Evolutionary conservation across 2,888 invertebrate genomes (phyloP).

Genomic region (Hirtodrosophila duncani): DNA sequence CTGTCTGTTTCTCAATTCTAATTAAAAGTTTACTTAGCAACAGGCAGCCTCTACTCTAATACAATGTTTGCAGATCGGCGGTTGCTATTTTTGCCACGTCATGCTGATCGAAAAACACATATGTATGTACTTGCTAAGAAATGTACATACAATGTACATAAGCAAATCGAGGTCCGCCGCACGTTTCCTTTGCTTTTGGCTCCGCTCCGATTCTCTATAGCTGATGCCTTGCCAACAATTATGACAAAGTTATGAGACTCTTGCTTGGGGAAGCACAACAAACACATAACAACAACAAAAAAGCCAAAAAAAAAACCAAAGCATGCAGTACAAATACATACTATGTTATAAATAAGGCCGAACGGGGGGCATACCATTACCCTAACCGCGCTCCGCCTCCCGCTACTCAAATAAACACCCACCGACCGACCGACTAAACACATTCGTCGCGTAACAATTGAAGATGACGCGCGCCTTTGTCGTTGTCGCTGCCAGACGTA

Average conservation of each 20-base stretch:
- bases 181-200: constrained; percentile 38
- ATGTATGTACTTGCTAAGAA: constrained; percentile 1
- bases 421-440: constrained; percentile 31
- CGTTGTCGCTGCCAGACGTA: constrained; percentile 53
- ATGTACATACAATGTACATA: constrained; percentile 14
- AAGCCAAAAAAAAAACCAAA: constrained; percentile 26
- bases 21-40: constrained; percentile 33
- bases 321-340: constrained; percentile 17
- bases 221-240: constrained; percentile 58
- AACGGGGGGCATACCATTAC: too few species aligned
- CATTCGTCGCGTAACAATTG: constrained; percentile 51
- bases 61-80: constrained; percentile 14
- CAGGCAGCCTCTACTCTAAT: constrained; percentile 12
- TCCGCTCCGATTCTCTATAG: too few species aligned
- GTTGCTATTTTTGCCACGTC: constrained; percentile 31
- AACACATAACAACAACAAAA: constrained; percentile 23
- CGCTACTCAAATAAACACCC: not conserved
- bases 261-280: constrained; percentile 49
- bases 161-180: constrained; percentile 26
- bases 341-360: constrained; percentile 5
- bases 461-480: constrained; percentile 62
- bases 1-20: too few species aligned
- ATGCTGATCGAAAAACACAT: constrained; percentile 23
- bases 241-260: constrained; percentile 63
- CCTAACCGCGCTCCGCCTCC: not conserved